These are phyloP conservation scores for Heloderma charlesbogerti DNA, from an alignment of 2,113 vertebrate species.

Conservation along the genomic window DNA sequence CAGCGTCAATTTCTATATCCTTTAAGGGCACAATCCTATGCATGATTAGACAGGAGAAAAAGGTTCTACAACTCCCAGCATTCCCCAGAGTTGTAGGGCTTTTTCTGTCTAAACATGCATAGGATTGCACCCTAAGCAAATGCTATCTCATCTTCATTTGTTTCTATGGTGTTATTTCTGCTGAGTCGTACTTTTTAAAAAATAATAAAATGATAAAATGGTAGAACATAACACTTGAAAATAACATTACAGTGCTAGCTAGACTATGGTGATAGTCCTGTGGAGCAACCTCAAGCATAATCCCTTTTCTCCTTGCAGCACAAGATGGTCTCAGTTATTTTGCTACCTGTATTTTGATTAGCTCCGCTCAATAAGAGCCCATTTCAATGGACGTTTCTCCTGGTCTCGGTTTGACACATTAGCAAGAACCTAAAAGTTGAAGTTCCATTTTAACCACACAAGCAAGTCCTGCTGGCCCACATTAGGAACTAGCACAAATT, in stretches of 20 bases:
- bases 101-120: too few relatives aligned
- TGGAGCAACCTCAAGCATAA: not conserved
- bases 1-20: conserved; percentile 23
- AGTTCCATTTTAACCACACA: not conserved
- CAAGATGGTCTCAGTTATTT: not conserved
- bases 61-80: too few relatives aligned
- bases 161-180: not conserved
- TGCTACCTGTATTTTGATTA: not conserved
- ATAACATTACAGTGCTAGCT: not conserved
- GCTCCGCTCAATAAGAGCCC: not conserved
- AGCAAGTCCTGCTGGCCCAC: not conserved
- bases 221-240: not conserved
- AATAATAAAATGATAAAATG: not conserved
- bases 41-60: too few relatives aligned
- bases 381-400: not conserved
- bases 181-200: not conserved
- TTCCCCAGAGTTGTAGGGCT: too few relatives aligned
- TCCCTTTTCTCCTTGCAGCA: not conserved
- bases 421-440: not conserved
- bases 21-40: conserved; percentile 13
- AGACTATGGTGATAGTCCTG: not conserved
- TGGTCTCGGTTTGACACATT: not conserved
- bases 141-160: not conserved
- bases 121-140: not conserved
- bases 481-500: not conserved